Base-by-base conservation (phyloP, 1,140 invertebrate species). In the Marisa cornuarietis region DNA sequence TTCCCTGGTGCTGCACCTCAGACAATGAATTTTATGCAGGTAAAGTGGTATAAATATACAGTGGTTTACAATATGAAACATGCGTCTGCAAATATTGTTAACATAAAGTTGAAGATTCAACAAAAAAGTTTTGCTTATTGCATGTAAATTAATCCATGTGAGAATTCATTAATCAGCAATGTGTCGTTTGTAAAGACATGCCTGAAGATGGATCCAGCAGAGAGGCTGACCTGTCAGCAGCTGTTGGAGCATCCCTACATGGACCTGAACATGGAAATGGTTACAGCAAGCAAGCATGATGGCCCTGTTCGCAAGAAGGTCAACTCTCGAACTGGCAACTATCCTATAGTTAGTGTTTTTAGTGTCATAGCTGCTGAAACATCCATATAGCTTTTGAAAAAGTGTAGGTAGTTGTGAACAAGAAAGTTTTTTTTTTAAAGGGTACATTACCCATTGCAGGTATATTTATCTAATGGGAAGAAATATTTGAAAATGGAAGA, bases 121-220 rank as follows among this genome's bases (percentile, higher is more conserved):
- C 1, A 14, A 58, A 58, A 18, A 58, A 58, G 54, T 18, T 18
- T 58, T 58, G 16, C 54, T 14, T 11, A 14, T 58, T 58, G 54
- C 0, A 2, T 11, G 54, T 14, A 58, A 58, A 58, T 58, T 58
- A 58, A 58, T 58, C 16, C 54, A 58, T 58, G 54, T 11, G 9
- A 42, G 1, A 58, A 11, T 58, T 58, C 54, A 58, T 11, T 14
- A 6, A 58, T 58, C 11, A 58, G 16, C 16, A 58, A 3, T 58
- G 4, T 58, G 54, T 58, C 26, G 22, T 26, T 52, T 42, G 24
- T 71, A 52, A 90, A 97, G 94, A 96, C 95, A 94, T 99, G 98
- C 89, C 91, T 99, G 73, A 96, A 98, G 88, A 97, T 97, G 91
- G 97, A 99, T 92, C 98, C 98, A 0, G 93, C 94, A 71, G 94